phyloP scores from a whole-genome alignment of 2,113 vertebrate genomes.

The Lepisosteus osseus region DNA sequence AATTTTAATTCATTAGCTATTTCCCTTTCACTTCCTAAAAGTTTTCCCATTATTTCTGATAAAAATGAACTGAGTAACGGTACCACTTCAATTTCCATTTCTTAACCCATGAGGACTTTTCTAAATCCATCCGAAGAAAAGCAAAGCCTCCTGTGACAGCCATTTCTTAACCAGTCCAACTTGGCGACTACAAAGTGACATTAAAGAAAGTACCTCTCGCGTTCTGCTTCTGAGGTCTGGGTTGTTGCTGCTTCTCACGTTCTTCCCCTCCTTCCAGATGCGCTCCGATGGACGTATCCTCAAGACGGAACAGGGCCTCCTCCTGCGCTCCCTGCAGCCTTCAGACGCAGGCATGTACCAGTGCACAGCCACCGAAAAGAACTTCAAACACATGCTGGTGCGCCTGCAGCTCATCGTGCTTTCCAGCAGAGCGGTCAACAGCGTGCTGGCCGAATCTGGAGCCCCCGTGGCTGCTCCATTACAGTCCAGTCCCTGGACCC shows the following conservation, averaged over 20 bases:
- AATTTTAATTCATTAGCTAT: no score
- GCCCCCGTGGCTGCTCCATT: slow-evolving; percentile 48
- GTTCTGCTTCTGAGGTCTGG: background rate
- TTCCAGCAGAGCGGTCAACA: slow-evolving; percentile 79
- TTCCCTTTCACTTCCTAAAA: no score
- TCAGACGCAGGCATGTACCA: slow-evolving; percentile 86
- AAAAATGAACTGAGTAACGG: no score
- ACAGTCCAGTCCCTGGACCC: slow-evolving; percentile 71
- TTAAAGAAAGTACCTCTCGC: no score
- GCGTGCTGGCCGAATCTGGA: slow-evolving; percentile 77
- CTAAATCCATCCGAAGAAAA: no score
- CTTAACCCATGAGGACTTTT: no score
- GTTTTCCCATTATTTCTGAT: no score
- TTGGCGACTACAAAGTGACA: no score
- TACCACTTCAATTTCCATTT: no score
- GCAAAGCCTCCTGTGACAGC: no score
- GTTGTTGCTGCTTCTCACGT: background rate
- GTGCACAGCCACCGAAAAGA: slow-evolving; percentile 96
- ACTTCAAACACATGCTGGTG: slow-evolving; percentile 91
- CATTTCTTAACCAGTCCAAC: no score
- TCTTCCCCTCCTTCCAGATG: slow-evolving; percentile 60
- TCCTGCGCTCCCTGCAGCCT: slow-evolving; percentile 86
- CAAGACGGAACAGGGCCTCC: slow-evolving; percentile 87
- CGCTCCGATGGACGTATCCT: slow-evolving; percentile 87
- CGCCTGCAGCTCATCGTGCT: slow-evolving; percentile 89